Evolutionary conservation across 1,140 invertebrate genomes (phyloP), one percentile per base, ranked within the genome.

Genomic region (Samia ricini): DNA sequence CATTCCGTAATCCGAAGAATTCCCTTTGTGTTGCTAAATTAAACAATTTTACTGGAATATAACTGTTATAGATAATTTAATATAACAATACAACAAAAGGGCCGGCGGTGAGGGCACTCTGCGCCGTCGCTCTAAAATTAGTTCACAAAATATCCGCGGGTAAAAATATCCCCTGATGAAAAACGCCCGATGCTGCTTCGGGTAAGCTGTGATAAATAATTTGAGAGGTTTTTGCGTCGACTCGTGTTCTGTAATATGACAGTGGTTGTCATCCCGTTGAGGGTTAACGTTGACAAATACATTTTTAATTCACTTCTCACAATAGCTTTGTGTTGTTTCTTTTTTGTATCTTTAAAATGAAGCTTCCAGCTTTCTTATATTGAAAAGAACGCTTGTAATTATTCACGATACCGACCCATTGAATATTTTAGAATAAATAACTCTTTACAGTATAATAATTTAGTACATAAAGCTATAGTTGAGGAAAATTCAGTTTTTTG

Each of bases 61-160:
- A 22, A 22, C 52, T 24, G 52, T 55, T 55, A 55, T 55, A 55
- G 22, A 24, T 55, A 55, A 55, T 55, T 55, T 55, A 55, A 55
- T 55, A 55, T 55, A 55, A 55, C 52, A 55, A 55, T 55, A 23
- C 52, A 55, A 55, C 52, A 55, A 55, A 55, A 52, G 50, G 22
- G 5, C 22, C 19, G 22, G 19, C 22, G 18, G n/a, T 22, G 22
- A 55, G 12, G 18, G 24, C 2, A n/a, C 20, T 21, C n/a, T 2
- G 18, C 33, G 33, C 33, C 33, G 33, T 15, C 33, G 15, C 33
- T 42, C 10, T 42, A 24, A 24, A 55, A 55, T 55, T 21, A 23
- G 20, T 21, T 22, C 24, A 24, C 24, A 24, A 15, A 55, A 55
- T 55, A 24, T 55, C 24, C 10, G 24, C 22, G 22, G 19, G 19